Conservation (phyloP, 2,888 invertebrate genomes). For the Terebella lapidaria region DNA sequence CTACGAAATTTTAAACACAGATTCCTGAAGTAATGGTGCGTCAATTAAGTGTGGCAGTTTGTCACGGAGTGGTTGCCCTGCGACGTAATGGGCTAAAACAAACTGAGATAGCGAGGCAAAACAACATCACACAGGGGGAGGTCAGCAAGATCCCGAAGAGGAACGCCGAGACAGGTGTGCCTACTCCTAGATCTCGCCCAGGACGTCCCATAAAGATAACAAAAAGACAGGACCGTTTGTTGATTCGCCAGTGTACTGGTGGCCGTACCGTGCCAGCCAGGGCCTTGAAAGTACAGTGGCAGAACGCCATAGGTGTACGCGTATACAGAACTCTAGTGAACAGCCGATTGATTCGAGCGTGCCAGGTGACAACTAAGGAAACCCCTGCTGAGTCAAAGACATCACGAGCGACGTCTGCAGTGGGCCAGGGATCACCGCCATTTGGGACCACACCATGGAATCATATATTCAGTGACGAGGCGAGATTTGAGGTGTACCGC, state of each 20-base stretch:
- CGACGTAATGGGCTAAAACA: too few relatives aligned
- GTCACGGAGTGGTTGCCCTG: too few relatives aligned
- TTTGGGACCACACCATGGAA: too few relatives aligned
- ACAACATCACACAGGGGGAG: not conserved
- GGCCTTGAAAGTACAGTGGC: not conserved
- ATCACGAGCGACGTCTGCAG: not conserved
- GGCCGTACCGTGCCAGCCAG: not conserved
- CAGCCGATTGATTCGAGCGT: not conserved
- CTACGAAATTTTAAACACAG: too few relatives aligned
- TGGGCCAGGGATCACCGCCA: too few relatives aligned
- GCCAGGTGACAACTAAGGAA: not conserved
- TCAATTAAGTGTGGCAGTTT: too few relatives aligned
- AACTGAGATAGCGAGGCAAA: too few relatives aligned
- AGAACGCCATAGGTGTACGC: not conserved
- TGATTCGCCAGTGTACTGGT: not conserved
- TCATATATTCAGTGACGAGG: not conserved
- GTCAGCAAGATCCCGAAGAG: not conserved
- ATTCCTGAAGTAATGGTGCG: too few relatives aligned
- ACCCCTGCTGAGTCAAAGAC: not conserved
- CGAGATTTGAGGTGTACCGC: not conserved
- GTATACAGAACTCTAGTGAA: not conserved
- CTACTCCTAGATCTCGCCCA: not conserved
- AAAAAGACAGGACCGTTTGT: not conserved
- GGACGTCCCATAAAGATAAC: not conserved
- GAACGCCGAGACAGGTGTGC: not conserved